A percentile compares a stretch with the other conserved stretches of the same genome.
phyloP scores from a whole-genome alignment of 1,140 invertebrate species.

The Anoplolepis gracilipes region DNA sequence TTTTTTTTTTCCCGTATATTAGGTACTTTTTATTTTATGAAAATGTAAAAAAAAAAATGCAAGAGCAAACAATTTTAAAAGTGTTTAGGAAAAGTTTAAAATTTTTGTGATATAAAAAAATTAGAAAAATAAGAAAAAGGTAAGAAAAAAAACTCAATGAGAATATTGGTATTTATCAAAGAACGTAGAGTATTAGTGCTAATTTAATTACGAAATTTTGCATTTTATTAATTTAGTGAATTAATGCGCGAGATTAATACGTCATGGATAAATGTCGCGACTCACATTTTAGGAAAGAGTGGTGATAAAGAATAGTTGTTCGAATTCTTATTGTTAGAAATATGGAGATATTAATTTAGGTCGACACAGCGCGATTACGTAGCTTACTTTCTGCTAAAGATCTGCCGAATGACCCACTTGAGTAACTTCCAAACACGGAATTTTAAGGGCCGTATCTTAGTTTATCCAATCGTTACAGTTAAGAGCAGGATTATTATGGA shows the following conservation, averaged over 20 bases:
- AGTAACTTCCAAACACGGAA: slow-evolving; percentile 15
- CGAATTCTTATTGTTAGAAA: neutral
- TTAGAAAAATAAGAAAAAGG: neutral
- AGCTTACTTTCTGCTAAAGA: slow-evolving; percentile 39
- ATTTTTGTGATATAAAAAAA: too few species aligned
- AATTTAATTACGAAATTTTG: neutral
- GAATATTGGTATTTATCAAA: neutral
- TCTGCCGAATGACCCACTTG: slow-evolving; percentile 24
- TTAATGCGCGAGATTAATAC: neutral
- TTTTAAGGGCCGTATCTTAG: slow-evolving; percentile 11
- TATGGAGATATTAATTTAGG: slow-evolving; percentile 22
- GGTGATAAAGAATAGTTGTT: neutral
- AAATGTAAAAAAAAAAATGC: neutral
- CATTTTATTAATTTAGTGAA: neutral
- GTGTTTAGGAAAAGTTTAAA: too few species aligned
- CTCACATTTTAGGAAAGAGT: neutral
- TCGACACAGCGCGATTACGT: neutral
- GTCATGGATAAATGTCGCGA: neutral
- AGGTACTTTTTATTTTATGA: slow-evolving; percentile 2
- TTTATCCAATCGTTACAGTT: neutral
- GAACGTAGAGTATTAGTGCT: too few species aligned
- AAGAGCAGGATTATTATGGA: neutral
- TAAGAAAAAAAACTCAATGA: neutral
- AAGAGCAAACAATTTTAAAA: neutral
- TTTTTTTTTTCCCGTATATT: neutral